phyloP scores from a whole-genome alignment of 2,113 vertebrate genomes.

The Taurulus bubalis region DNA sequence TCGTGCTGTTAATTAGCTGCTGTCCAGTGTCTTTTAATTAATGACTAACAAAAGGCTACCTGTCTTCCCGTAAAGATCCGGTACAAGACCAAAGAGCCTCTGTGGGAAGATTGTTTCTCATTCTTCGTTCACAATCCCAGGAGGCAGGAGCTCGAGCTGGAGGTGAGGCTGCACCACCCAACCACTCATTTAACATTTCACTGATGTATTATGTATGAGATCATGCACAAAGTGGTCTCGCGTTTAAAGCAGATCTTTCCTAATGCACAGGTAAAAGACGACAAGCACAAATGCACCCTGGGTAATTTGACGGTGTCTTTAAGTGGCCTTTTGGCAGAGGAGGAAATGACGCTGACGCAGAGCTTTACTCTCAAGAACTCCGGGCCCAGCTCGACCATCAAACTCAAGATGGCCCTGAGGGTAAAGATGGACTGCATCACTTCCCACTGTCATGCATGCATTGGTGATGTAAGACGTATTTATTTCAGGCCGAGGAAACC shows the following conservation, averaged over 20 bases:
- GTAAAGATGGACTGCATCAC: slow-evolving; percentile 71
- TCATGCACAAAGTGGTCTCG: background rate
- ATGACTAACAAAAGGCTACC: background rate
- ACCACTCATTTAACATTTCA: background rate
- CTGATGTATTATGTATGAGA: background rate
- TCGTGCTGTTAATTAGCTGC: slow-evolving; percentile 2
- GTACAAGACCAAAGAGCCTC: slow-evolving; percentile 94
- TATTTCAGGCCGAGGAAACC: slow-evolving; percentile 11
- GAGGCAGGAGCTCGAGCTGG: slow-evolving; percentile 93
- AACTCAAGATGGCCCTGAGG: slow-evolving; percentile 95
- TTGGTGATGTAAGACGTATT: slow-evolving; percentile 1
- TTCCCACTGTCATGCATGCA: background rate
- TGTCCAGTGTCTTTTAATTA: slow-evolving; percentile 6
- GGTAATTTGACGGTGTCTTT: slow-evolving; percentile 90
- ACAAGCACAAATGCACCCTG: slow-evolving; percentile 93
- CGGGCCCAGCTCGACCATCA: slow-evolving; percentile 93
- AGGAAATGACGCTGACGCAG: slow-evolving; percentile 91
- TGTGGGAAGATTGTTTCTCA: slow-evolving; percentile 96
- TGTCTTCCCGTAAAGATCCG: slow-evolving; percentile 85
- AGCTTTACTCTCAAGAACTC: slow-evolving; percentile 93
- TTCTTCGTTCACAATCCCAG: slow-evolving; percentile 96
- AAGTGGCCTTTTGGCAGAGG: slow-evolving; percentile 86
- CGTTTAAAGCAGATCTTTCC: background rate
- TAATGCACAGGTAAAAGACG: slow-evolving; percentile 89
- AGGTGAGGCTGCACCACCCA: slow-evolving; percentile 84